phyloP scores from a whole-genome alignment of 2,888 invertebrate species.

The Papilio elwesi region DNA sequence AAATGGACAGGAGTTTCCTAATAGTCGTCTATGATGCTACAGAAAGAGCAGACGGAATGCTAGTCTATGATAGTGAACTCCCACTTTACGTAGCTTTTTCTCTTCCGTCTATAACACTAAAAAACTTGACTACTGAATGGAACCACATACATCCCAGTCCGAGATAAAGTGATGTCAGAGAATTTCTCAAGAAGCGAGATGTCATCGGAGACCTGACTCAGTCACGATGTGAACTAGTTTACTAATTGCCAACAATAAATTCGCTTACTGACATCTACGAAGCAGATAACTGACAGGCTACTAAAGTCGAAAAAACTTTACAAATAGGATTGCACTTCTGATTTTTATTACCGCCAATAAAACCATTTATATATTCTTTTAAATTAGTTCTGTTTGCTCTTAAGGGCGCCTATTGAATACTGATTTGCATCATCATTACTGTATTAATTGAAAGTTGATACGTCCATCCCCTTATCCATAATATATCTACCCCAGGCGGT shows the following conservation, averaged over 20 bases:
- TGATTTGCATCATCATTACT: not conserved
- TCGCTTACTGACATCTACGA: slow-evolving; percentile 9
- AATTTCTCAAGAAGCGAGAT: slow-evolving; percentile 28
- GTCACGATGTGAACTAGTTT: slow-evolving; percentile 18
- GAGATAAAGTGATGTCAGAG: slow-evolving; percentile 30
- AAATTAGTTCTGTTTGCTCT: slow-evolving; percentile 14
- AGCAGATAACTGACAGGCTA: slow-evolving; percentile 10
- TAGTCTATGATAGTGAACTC: too few relatives aligned
- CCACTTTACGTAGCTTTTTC: not conserved
- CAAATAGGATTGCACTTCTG: not conserved
- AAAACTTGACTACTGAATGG: not conserved
- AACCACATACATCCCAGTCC: not conserved
- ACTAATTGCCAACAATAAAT: slow-evolving; percentile 35
- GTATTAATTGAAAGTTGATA: not conserved
- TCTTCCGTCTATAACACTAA: not conserved
- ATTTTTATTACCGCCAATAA: slow-evolving; percentile 34
- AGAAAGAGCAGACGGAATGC: too few relatives aligned
- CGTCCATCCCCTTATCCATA: not conserved
- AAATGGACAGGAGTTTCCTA: too few relatives aligned
- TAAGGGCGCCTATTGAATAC: not conserved
- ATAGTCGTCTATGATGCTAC: too few relatives aligned
- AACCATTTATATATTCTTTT: slow-evolving; percentile 1
- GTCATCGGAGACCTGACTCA: slow-evolving; percentile 31
- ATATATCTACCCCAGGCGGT: not conserved
- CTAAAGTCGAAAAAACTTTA: slow-evolving; percentile 18